Evolutionary conservation across 2,113 vertebrate genomes (phyloP).

Genomic region (Entelurus aequoreus): DNA sequence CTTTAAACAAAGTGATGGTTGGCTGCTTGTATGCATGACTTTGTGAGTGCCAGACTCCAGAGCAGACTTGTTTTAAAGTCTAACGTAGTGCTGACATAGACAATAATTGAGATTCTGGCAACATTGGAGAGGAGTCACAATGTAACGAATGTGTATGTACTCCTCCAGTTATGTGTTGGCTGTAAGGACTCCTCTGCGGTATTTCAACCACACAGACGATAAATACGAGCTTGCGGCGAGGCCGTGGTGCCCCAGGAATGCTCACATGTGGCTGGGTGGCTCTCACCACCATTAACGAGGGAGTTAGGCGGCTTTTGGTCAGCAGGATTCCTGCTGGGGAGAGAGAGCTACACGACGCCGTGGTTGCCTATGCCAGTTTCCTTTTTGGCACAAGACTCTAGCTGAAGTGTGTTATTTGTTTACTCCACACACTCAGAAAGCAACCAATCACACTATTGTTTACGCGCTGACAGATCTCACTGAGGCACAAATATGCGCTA

Average conservation of each 20-base stretch:
- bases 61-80: slow-evolving; percentile 38
- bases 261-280: slow-evolving; percentile 68
- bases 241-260: slow-evolving; percentile 69
- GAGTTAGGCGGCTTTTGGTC: slow-evolving; percentile 65
- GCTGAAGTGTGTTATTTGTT: slow-evolving; percentile 67
- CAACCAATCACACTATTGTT: slow-evolving; percentile 59
- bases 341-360: slow-evolving; percentile 57
- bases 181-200: slow-evolving; percentile 61
- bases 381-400: slow-evolving; percentile 50
- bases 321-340: slow-evolving; percentile 60
- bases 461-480: slow-evolving; percentile 49
- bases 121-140: slow-evolving; percentile 31
- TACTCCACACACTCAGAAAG: slow-evolving; percentile 38
- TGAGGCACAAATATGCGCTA: slow-evolving; percentile 53
- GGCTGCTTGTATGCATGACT: slow-evolving; percentile 34
- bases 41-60: slow-evolving; percentile 35
- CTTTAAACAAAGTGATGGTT: slow-evolving; percentile 49
- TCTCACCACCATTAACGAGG: slow-evolving; percentile 74
- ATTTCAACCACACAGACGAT: slow-evolving; percentile 72
- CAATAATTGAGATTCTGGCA: slow-evolving; percentile 47
- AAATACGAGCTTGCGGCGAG: slow-evolving; percentile 74
- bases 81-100: slow-evolving; percentile 39
- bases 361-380: slow-evolving; percentile 51
- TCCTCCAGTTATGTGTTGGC: slow-evolving; percentile 60
- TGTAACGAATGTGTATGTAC: slow-evolving; percentile 29